These are phyloP conservation scores for Scaptomyza parva DNA, from an alignment of 2,888 invertebrate genomes.

Conservation along the genomic window DNA sequence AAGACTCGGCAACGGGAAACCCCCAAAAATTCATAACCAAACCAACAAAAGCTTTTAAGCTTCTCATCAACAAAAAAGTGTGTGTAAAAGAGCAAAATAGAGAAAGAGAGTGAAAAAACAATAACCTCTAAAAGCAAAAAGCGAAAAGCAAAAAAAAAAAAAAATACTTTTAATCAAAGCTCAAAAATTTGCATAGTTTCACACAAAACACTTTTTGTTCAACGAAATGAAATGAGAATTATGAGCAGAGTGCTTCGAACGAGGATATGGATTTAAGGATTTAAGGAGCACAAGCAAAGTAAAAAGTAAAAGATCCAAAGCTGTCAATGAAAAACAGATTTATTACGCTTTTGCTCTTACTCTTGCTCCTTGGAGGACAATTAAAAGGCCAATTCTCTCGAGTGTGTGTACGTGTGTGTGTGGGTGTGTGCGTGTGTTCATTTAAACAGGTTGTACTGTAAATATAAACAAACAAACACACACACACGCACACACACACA, in stretches of 20 bases:
- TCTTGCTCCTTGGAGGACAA: conserved; percentile 56
- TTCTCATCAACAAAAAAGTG: too few relatives aligned
- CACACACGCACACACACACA: not conserved
- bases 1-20: not conserved
- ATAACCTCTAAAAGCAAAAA: not conserved
- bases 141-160: conserved; percentile 19
- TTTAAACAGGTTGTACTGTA: conserved; percentile 29
- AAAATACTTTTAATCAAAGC: conserved; percentile 52
- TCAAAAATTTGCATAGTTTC: conserved; percentile 72
- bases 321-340: conserved; percentile 57
- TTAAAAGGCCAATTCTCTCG: conserved; percentile 54
- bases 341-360: conserved; percentile 48
- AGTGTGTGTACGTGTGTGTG: conserved; percentile 20
- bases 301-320: conserved; percentile 12
- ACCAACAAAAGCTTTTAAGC: conserved; percentile 8
- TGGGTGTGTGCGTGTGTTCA: conserved; percentile 21
- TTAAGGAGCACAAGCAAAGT: conserved; percentile 3
- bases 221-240: conserved; percentile 38
- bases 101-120: not conserved
- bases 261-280: not conserved
- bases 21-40: conserved; percentile 4
- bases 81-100: too few relatives aligned
- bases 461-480: conserved; percentile 11
- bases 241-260: conserved; percentile 18
- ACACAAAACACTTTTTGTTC: conserved; percentile 44